Evolutionary conservation across 1,140 invertebrate genomes (phyloP).

Genomic region (Rhizoglyphus robini): DNA sequence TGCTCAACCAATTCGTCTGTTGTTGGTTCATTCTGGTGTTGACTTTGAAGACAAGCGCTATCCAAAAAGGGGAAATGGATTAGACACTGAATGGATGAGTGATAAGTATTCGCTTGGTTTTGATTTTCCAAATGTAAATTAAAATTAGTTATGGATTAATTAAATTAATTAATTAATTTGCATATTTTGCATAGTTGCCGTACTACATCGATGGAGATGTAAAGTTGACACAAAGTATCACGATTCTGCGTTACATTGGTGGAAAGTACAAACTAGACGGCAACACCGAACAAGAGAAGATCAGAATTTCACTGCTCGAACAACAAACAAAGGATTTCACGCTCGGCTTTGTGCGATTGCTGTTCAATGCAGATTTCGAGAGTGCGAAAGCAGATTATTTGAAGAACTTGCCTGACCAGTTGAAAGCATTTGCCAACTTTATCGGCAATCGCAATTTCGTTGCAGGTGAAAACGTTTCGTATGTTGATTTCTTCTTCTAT

Average conservation of each 20-base stretch:
- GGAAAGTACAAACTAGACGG: slow-evolving; percentile 30
- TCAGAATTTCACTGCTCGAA: slow-evolving; percentile 36
- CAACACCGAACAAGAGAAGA: slow-evolving; percentile 35
- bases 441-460: slow-evolving; percentile 37
- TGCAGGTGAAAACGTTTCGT: slow-evolving; percentile 31
- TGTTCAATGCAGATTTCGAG: slow-evolving; percentile 22
- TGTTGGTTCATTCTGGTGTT: too few relatives aligned
- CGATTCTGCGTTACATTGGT: slow-evolving; percentile 41
- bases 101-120: too few relatives aligned
- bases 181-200: slow-evolving; percentile 21
- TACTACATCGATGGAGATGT: slow-evolving; percentile 29
- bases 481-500: background rate
- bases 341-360: slow-evolving; percentile 30
- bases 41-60: too few relatives aligned
- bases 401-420: slow-evolving; percentile 29
- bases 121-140: too few relatives aligned
- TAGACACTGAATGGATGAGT: too few relatives aligned
- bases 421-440: slow-evolving; percentile 32
- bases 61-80: too few relatives aligned
- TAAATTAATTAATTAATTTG: too few relatives aligned
- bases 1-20: too few relatives aligned
- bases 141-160: too few relatives aligned
- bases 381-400: slow-evolving; percentile 21
- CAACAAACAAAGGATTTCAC: slow-evolving; percentile 37
- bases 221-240: slow-evolving; percentile 33